Evolutionary conservation across 2,113 vertebrate species (phyloP).

Genomic region (Dermatemys mawii): DNA sequence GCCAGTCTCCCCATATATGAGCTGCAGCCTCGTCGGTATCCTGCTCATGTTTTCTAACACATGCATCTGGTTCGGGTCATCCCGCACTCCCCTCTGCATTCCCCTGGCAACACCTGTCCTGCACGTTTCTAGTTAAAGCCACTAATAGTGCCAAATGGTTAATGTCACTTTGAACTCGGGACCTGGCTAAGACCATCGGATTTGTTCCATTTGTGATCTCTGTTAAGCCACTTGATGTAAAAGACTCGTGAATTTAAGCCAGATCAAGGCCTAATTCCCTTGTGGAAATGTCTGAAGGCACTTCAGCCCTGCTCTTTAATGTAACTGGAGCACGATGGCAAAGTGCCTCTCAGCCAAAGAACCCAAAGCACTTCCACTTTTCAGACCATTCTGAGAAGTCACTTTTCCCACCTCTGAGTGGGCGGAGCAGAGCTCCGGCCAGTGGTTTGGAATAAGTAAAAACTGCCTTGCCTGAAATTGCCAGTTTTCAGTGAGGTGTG

Average conservation of each 20-base stretch:
- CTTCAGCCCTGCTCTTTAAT: background rate
- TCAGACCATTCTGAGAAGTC: no score
- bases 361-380: background rate
- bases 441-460: no score
- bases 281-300: background rate
- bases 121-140: background rate
- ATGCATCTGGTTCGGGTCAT: no score
- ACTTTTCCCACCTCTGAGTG: no score
- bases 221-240: background rate
- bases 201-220: background rate
- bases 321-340: background rate
- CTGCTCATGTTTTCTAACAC: background rate
- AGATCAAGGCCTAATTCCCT: background rate
- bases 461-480: no score
- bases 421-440: no score
- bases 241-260: background rate
- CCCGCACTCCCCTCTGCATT: background rate
- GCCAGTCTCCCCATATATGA: no score
- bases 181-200: background rate
- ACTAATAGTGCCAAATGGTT: background rate
- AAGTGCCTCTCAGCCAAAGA: background rate
- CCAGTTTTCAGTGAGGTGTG: no score
- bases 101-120: background rate
- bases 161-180: background rate
- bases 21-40: background rate